Base-by-base conservation (phyloP, 2,113 vertebrate species). In the Plectropomus leopardus region DNA sequence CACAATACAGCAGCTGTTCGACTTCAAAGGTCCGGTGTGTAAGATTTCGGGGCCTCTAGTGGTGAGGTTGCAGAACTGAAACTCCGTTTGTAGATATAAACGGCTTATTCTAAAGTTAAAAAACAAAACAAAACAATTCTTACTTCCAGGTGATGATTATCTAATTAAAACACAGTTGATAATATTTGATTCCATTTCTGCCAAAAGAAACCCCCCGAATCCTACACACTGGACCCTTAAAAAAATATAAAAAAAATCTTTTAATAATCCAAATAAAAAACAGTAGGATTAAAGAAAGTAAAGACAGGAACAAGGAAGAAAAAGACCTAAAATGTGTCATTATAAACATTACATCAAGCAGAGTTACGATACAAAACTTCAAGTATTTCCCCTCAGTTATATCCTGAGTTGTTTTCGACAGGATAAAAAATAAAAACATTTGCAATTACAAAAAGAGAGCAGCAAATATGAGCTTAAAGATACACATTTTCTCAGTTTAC, bases 341-440 rank as follows among this genome's bases (percentile, higher is more conserved):
- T 21, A 69, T 7, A 32, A 63, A 78, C 32, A 28, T 50, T 66
- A 69, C 53, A 71, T 78, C 34, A 72, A 48, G 51, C 34, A 28
- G 4, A 42, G 3, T 14, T 67, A n/a, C 32, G 24, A 21, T 48
- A 72, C 72, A 53, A 73, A 80, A 73, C 30, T 77, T 92, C 90
- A 90, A 90, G 90, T 92, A 83, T 87, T 82, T 61, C 54, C 68
- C 3, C 63, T 72, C 61, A 65, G 68, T 51, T 23, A 7, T 4
- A 74, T 32, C 72, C 86, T 87, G 86, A 90, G 85, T 60, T 68
- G 6, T 59, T 67, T 6, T 51, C 4, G 19, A 61, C 9, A 28
- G 4, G 11, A 32, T 34, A 28, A 34, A 68, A 57, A 30, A 34
- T 3, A 57, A 47, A 65, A 53, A 50, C 4, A 8, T 2, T 0